Base-by-base conservation (phyloP, 2,888 invertebrate genomes). In the Choreutis nemorana region DNA sequence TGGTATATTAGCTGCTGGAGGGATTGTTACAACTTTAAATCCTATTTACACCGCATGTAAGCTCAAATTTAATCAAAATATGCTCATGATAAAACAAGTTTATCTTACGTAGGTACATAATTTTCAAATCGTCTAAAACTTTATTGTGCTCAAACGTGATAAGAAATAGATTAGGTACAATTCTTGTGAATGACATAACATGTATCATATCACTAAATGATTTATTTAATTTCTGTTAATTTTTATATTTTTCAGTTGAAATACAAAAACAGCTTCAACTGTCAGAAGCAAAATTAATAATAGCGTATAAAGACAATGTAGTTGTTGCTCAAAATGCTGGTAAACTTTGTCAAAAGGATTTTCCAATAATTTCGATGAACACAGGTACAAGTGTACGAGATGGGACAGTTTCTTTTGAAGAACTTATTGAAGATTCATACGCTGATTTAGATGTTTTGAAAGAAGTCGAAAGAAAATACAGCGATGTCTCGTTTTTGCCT, bases 401-500 rank as follows among this genome's bases (percentile, higher is more conserved):
- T 11, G 57, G 81, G 25, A 78, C 83, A 1, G 77, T 87, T 32
- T 83, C 85, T 22, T 87, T 83, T 45, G 66, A 73, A 42, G 87
- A 86, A 50, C 39, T 86, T 2, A 61, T 72, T 1, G 72, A 82
- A 44, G 72, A 66, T 26, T 50, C 53, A 32, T 49, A 65, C 30
- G 56, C 78, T 5, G 82, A 85, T 40, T 59, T 79, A 9, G 62
- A 66, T 37, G 49, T 73, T 28, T 44, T 85, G 22, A 78, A 64
- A 32, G 48, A 62, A 12, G 65, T 72, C 6, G 61, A 52, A 9
- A 54, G 64, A 29, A 48, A 40, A 21, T 40, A 70, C 1, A 67
- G 85, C 8, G 88, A 90, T 44, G 58, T 86, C 2, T 81, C 82
- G 0, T 55, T 89, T 14, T 48, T 94, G 39, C 91, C 90, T 1